Evolutionary conservation across 2,113 vertebrate species (phyloP), one percentile per base, ranked within the genome.

Genomic region (Okapia johnstoni): DNA sequence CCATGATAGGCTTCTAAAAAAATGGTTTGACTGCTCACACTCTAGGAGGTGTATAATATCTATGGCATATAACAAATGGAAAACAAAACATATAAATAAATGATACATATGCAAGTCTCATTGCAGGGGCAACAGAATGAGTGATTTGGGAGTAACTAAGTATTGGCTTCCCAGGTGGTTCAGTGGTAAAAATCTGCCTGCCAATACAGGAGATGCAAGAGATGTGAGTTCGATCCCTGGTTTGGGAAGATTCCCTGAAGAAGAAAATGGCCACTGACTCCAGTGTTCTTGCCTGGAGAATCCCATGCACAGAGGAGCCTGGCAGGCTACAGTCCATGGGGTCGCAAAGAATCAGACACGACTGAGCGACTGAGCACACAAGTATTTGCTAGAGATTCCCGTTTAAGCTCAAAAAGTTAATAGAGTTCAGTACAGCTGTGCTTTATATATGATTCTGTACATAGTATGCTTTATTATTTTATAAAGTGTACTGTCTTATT

Each of bases 271-370:
- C 19, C n/a, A 13, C n/a, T 40, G 66, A 40, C n/a, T 70, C 66
- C 66, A 40, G 66, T 70, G 66, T 40, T 70, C 19, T 70, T 70
- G n/a, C n/a, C n/a, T 70, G n/a, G 66, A 70, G 66, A 70, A 40
- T 40, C n/a, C n/a, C n/a, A 40, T 40, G n/a, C n/a, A 23, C 21
- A 40, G 66, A 40, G n/a, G 66, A 40, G n/a, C 66, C n/a, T 70
- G n/a, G n/a, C n/a, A 12, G n/a, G n/a, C 66, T 40, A 70, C 10
- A 40, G 5, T 23, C 9, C 66, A 40, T 3, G 19, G 21, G 10
- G n/a, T 40, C 0, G 0, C 66, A 40, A 70, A 12, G n/a, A 23
- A n/a, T 40, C 0, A 0, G 66, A 6, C n/a, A 70, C 0, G 2
- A 70, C n/a, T 36, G n/a, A 70, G 19, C n/a, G 11, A 70, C 19